A percentile compares a stretch with the other conserved stretches of the same genome.
Evolutionary conservation across 2,888 invertebrate species (phyloP).

Genomic region (Heliconius cydno): DNA sequence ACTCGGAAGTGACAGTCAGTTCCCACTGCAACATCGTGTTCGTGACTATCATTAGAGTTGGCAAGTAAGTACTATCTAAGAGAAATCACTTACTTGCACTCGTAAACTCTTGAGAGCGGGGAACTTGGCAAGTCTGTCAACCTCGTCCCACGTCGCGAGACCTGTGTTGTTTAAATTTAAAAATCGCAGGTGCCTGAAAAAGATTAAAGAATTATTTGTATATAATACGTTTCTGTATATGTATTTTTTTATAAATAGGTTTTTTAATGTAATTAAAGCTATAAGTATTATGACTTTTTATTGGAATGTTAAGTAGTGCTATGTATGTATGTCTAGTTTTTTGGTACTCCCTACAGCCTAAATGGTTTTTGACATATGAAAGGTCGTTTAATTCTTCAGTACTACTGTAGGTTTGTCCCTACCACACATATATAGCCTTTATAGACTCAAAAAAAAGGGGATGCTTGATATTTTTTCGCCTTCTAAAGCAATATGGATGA

Average conservation of each 20-base stretch:
- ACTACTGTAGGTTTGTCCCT: no score
- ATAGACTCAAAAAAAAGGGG: no score
- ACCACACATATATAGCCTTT: no score
- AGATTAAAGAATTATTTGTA: constrained; percentile 1
- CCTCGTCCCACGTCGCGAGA: constrained; percentile 93
- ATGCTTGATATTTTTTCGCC: no score
- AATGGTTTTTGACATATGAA: no score
- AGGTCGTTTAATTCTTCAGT: no score
- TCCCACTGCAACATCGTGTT: constrained; percentile 5
- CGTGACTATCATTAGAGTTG: constrained; percentile 1
- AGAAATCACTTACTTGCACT: constrained; percentile 85
- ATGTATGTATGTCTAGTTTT: no score
- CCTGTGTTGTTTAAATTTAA: constrained; percentile 93
- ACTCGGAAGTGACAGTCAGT: constrained; percentile 6
- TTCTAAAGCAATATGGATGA: no score
- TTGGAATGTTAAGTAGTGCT: no score
- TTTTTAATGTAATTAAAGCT: neutral
- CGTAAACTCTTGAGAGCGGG: constrained; percentile 92
- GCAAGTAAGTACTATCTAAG: constrained; percentile 4
- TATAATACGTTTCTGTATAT: neutral
- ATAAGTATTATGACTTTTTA: no score
- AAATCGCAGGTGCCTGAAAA: constrained; percentile 87
- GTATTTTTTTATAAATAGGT: neutral
- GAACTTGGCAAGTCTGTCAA: constrained; percentile 93
- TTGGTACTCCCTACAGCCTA: no score